phyloP scores from a whole-genome alignment of 2,797 vertebrate species.

The Fistularia commersonii region DNA sequence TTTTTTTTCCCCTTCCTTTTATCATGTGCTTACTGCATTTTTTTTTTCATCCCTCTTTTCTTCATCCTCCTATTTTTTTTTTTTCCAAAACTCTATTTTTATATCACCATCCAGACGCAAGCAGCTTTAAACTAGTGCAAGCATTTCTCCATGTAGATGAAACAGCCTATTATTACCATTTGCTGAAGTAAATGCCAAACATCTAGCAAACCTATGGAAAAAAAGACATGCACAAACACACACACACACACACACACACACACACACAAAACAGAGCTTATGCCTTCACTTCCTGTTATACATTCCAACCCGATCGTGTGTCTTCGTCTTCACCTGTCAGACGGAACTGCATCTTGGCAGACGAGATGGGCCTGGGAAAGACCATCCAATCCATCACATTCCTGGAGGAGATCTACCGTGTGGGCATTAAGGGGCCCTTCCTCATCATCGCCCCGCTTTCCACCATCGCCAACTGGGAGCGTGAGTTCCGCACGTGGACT shows the following conservation, averaged over 20 bases:
- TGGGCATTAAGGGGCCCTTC: slow-evolving; percentile 90
- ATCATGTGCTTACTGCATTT: slow-evolving; percentile 24
- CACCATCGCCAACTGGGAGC: slow-evolving; percentile 98
- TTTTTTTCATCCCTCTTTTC: neutral
- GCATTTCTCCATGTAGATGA: neutral
- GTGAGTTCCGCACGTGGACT: slow-evolving; percentile 96
- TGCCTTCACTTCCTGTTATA: neutral
- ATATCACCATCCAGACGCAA: neutral
- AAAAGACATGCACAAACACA: too few relatives aligned
- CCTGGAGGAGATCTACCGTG: slow-evolving; percentile 88
- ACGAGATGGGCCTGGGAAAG: slow-evolving; percentile 99
- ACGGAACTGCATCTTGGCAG: slow-evolving; percentile 97
- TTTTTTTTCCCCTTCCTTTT: slow-evolving; percentile 38
- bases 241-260: too few relatives aligned
- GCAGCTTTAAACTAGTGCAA: neutral
- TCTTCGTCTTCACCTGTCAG: slow-evolving; percentile 62
- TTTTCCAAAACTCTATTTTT: neutral
- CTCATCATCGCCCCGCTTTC: slow-evolving; percentile 98
- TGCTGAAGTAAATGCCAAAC: too few relatives aligned
- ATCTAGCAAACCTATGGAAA: too few relatives aligned
- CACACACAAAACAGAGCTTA: too few relatives aligned
- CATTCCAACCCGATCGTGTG: neutral
- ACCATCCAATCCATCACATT: slow-evolving; percentile 99
- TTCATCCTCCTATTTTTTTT: neutral
- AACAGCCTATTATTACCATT: too few relatives aligned